Conservation (phyloP, 2,888 invertebrate genomes). For the Lasioglossum vierecki region DNA sequence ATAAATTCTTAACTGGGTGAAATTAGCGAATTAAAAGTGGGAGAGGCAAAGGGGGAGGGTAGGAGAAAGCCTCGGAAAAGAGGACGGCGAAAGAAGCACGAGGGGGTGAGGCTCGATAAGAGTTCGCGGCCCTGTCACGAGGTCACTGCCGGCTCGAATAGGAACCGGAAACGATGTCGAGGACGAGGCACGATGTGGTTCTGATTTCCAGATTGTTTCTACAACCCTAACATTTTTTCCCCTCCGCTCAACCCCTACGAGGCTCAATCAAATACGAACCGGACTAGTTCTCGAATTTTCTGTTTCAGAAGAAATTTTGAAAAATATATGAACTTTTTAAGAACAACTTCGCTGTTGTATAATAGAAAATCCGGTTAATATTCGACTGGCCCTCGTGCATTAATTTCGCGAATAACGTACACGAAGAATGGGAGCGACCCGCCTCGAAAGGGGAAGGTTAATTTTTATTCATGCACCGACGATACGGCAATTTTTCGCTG, state of each 20-base stretch:
- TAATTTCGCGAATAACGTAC: background rate
- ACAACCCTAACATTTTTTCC: slow-evolving; percentile 25
- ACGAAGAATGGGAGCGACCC: background rate
- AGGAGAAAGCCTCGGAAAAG: slow-evolving; percentile 26
- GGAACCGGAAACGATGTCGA: slow-evolving; percentile 43
- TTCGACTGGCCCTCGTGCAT: background rate
- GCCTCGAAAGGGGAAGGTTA: slow-evolving; percentile 57
- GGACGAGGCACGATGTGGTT: slow-evolving; percentile 25
- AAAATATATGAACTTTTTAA: background rate
- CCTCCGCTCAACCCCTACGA: background rate
- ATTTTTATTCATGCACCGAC: slow-evolving; percentile 84
- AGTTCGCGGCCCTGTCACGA: slow-evolving; percentile 40
- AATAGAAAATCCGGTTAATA: background rate
- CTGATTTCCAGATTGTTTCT: slow-evolving; percentile 47
- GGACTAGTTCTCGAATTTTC: background rate
- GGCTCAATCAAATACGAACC: background rate
- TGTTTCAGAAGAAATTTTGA: no score
- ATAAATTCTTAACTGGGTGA: slow-evolving; percentile 83
- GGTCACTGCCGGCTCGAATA: slow-evolving; percentile 46
- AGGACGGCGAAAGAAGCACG: slow-evolving; percentile 28
- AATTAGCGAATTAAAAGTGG: slow-evolving; percentile 83
- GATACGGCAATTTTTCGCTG: slow-evolving; percentile 83
- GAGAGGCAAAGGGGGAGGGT: slow-evolving; percentile 52
- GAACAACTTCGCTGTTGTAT: background rate
- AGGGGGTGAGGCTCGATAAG: slow-evolving; percentile 14